Conservation (phyloP, 2,113 vertebrate species). For the Protobothrops mucrosquamatus region DNA sequence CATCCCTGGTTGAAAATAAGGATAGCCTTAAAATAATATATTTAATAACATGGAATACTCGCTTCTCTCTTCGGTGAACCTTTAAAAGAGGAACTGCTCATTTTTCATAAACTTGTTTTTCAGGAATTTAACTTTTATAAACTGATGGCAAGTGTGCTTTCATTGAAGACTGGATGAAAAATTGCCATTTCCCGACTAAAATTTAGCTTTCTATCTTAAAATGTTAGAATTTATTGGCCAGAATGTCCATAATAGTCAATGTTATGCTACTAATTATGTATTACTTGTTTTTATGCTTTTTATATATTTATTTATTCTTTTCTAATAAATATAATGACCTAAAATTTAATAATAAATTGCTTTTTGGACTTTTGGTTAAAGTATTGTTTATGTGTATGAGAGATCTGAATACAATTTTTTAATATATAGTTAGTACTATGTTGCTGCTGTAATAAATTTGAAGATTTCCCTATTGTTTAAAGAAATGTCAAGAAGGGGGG, state of each 20-base stretch:
- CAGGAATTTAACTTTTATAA: not conserved
- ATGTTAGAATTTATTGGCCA: not conserved
- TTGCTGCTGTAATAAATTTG: not conserved
- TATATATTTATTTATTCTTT: not conserved
- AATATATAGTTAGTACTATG: not conserved
- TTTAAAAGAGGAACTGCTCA: not conserved
- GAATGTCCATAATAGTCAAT: not conserved
- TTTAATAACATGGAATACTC: not conserved
- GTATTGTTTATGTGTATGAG: not conserved
- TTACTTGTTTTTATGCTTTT: not conserved
- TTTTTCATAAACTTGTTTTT: not conserved
- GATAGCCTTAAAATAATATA: not conserved
- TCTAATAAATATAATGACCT: not conserved
- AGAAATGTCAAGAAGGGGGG: not conserved
- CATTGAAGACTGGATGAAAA: not conserved
- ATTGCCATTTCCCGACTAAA: not conserved
- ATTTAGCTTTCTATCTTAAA: not conserved
- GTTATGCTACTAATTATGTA: not conserved
- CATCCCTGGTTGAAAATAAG: not conserved
- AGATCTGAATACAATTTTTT: not conserved
- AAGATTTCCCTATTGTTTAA: not conserved
- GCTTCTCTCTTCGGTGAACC: not conserved
- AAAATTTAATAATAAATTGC: not conserved
- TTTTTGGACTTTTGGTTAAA: not conserved
- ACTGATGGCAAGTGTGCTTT: not conserved